Evolutionary conservation across 2,888 invertebrate species (phyloP), one percentile per base, ranked within the genome.

Genomic region (Lordiphosa andalusiaca): DNA sequence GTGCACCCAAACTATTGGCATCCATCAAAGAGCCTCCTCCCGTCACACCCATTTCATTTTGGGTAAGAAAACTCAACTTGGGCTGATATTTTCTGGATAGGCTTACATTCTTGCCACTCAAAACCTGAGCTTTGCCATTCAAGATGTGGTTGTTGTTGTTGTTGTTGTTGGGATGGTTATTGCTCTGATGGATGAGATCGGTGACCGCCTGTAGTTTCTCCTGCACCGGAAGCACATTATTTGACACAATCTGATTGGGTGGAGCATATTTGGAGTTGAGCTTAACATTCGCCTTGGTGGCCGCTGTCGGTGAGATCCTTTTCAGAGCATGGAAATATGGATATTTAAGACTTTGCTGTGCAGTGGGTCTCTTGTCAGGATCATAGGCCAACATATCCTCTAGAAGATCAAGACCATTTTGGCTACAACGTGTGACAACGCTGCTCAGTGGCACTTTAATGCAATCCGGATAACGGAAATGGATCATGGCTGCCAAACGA

Each of bases 401-500:
- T 87, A 99, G 93, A 53, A 99, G 90, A 73, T 94, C 93, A 49
- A 98, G 91, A 2, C 95, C 98, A 39, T 96, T 93, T 56, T 92
- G 91, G 85, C 95, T 94, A 12, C 96, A 97, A 84, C 95, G 94
- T 0, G 95, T 94, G 67, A 98, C 94, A 23, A 96, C 91, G 59
- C 94, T 93, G 69, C 92, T 92, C 55, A 98, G 91, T 23, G 96
- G 94, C 42, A 96, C 95, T 78, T 94, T 93, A 0, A 93, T 92
- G 87, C 96, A 95, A 85, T 95, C 94, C 4, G 99, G 99, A 91
- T 98, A 99, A 63, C 96, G 95, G 89, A 99, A 98, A 84, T 98
- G 98, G 92, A 99, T 96, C 51, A 95, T 94, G 4, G 95, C 93
- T 0, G 99, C 98, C 67, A 99, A 91, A 70, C 95, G 94, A 90